Conservation (phyloP, 2,888 invertebrate species). For the Steinernema carpocapsae region DNA sequence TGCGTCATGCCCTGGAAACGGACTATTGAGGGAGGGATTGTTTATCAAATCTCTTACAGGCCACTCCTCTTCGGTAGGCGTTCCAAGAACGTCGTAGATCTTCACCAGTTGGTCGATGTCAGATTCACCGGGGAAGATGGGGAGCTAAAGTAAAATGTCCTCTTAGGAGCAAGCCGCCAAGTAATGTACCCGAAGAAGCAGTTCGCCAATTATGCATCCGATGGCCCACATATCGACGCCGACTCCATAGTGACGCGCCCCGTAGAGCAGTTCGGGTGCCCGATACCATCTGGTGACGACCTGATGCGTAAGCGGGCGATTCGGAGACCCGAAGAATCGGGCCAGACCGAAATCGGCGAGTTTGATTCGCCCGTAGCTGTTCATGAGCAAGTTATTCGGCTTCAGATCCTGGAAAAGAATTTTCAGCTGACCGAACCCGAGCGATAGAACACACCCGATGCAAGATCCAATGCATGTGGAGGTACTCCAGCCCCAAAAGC, state of each 20-base stretch:
- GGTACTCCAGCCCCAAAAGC: slow-evolving; percentile 88
- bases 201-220: slow-evolving; percentile 94
- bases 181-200: slow-evolving; percentile 72
- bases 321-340: slow-evolving; percentile 94
- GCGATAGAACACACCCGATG: slow-evolving; percentile 76
- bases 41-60: slow-evolving; percentile 74
- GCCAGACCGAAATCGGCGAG: slow-evolving; percentile 98
- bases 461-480: slow-evolving; percentile 93
- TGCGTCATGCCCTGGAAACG: slow-evolving; percentile 61
- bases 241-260: slow-evolving; percentile 91
- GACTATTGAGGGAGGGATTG: not conserved
- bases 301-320: slow-evolving; percentile 89
- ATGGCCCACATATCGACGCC: slow-evolving; percentile 99
- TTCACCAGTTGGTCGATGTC: slow-evolving; percentile 93
- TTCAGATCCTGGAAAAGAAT: slow-evolving; percentile 86
- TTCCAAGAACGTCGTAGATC: slow-evolving; percentile 92
- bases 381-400: slow-evolving; percentile 95
- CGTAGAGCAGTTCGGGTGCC: slow-evolving; percentile 87
- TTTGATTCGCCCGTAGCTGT: slow-evolving; percentile 88
- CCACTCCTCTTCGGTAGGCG: slow-evolving; percentile 90
- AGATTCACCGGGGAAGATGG: slow-evolving; percentile 93
- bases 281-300: slow-evolving; percentile 68
- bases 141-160: slow-evolving; percentile 73
- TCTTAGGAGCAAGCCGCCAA: not conserved
- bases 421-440: not conserved